Evolutionary conservation across 2,797 vertebrate genomes (phyloP).

Genomic region (Pangasius sanitwongsei): DNA sequence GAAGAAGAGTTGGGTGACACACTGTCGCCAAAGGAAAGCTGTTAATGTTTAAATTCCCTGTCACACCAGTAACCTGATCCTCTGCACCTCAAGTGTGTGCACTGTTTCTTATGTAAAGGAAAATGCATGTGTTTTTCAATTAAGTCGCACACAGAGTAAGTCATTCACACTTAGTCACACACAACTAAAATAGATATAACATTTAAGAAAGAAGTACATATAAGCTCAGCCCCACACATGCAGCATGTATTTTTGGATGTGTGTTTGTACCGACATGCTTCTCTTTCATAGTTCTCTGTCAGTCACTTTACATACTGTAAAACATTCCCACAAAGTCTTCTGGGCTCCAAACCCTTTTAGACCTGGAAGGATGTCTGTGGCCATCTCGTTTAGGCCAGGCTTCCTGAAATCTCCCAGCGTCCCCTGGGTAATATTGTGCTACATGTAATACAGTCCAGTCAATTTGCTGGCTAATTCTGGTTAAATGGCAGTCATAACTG

Average conservation of each 20-base stretch:
- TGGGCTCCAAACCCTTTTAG: constrained; percentile 62
- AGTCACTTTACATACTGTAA: constrained; percentile 76
- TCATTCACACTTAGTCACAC: constrained; percentile 6
- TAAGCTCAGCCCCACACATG: background rate
- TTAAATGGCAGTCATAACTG: constrained; percentile 53
- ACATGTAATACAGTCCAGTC: constrained; percentile 58
- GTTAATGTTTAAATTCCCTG: constrained; percentile 80
- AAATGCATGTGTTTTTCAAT: background rate
- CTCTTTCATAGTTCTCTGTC: constrained; percentile 62
- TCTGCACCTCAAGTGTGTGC: constrained; percentile 42
- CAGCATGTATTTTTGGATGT: constrained; percentile 7
- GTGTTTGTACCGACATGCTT: background rate
- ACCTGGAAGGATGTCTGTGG: constrained; percentile 60
- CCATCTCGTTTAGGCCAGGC: constrained; percentile 63
- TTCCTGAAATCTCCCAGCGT: constrained; percentile 50
- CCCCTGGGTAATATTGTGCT: constrained; percentile 57
- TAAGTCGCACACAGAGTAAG: background rate
- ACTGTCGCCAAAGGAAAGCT: constrained; percentile 72
- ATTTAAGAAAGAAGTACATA: background rate
- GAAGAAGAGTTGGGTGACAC: constrained; percentile 74
- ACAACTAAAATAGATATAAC: background rate
- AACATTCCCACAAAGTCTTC: constrained; percentile 73
- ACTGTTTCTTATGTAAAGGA: constrained; percentile 62
- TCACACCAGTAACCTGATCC: constrained; percentile 76
- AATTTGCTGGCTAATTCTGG: constrained; percentile 59